Evolutionary conservation across 2,797 vertebrate species (phyloP).

Genomic region (Percopsis omiscomaycus): DNA sequence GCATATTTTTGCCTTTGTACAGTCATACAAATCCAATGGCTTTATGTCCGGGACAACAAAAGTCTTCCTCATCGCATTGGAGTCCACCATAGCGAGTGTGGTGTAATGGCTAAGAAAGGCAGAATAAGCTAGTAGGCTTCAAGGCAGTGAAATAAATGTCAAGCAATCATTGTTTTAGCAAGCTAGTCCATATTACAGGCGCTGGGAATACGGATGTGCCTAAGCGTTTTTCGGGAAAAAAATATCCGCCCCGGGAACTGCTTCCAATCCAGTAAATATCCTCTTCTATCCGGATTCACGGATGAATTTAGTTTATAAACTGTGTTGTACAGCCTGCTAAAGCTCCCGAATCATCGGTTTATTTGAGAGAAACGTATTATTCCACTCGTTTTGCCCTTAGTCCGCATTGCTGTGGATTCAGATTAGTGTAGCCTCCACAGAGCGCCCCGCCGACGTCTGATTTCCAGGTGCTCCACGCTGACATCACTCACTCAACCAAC

Average conservation of each 20-base stretch:
- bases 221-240: constrained; percentile 59
- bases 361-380: constrained; percentile 50
- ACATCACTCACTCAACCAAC: constrained; percentile 51
- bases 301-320: constrained; percentile 17
- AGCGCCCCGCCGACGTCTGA: constrained; percentile 65
- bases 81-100: constrained; percentile 84
- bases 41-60: constrained; percentile 90
- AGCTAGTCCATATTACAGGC: constrained; percentile 55
- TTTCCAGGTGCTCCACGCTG: constrained; percentile 77
- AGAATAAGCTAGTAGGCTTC: constrained; percentile 31
- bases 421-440: constrained; percentile 43
- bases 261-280: constrained; percentile 43
- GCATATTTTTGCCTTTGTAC: constrained; percentile 86
- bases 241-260: constrained; percentile 64
- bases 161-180: constrained; percentile 69
- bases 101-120: constrained; percentile 37
- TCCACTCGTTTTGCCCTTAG: constrained; percentile 64
- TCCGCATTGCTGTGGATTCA: constrained; percentile 72
- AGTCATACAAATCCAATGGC: constrained; percentile 89
- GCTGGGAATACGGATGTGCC: constrained; percentile 72
- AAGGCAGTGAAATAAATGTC: constrained; percentile 43
- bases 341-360: constrained; percentile 29
- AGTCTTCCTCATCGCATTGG: constrained; percentile 83
- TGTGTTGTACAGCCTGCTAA: constrained; percentile 1
- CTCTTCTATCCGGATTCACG: constrained; percentile 14